Conservation (phyloP, 2,888 invertebrate genomes). For the Mycalesis mineus region DNA sequence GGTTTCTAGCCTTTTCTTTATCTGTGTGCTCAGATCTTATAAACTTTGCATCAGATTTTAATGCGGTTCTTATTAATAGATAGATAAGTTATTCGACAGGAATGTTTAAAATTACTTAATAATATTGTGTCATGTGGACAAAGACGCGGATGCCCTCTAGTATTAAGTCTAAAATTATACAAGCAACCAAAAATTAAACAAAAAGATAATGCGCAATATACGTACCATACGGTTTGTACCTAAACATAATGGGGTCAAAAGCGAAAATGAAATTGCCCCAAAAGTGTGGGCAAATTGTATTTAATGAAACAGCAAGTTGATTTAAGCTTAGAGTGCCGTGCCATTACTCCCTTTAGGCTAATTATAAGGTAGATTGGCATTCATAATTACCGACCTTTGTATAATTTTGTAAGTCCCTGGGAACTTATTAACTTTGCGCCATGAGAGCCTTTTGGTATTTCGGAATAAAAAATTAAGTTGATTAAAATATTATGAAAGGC, state of each 20-base stretch:
- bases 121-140: no score
- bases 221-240: not conserved
- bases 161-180: no score
- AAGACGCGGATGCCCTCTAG: no score
- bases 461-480: not conserved
- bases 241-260: not conserved
- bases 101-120: no score
- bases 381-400: slow-evolving; percentile 32
- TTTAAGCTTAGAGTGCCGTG: slow-evolving; percentile 22
- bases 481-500: not conserved
- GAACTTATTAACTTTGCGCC: slow-evolving; percentile 27
- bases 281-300: slow-evolving; percentile 21
- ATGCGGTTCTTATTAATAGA: no score
- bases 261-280: slow-evolving; percentile 8
- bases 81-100: no score
- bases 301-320: slow-evolving; percentile 27
- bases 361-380: slow-evolving; percentile 32
- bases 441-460: slow-evolving; percentile 21
- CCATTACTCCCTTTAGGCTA: slow-evolving; percentile 27
- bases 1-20: no score
- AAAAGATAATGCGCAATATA: no score
- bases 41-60: no score
- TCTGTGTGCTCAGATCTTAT: no score
- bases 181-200: no score
- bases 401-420: slow-evolving; percentile 25